Evolutionary conservation across 2,113 vertebrate genomes (phyloP).

Genomic region (Nycticebus coucang): DNA sequence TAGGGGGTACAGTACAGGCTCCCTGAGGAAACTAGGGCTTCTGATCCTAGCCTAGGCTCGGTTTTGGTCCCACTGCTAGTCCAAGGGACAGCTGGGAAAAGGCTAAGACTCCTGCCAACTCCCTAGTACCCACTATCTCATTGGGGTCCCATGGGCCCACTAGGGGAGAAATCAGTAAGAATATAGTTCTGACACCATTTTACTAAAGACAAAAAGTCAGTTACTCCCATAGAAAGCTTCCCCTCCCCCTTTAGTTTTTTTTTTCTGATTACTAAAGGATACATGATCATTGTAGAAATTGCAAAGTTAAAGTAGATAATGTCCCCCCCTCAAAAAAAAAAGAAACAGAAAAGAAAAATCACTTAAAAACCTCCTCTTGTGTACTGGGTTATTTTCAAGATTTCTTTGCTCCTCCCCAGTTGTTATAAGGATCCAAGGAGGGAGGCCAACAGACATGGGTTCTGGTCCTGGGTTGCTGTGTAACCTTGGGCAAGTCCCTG

Average conservation of each 20-base stretch:
- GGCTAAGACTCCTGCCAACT: neutral
- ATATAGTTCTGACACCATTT: neutral
- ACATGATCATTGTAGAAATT: neutral
- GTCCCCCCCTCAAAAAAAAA: neutral
- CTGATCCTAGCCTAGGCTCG: neutral
- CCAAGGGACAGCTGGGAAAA: neutral
- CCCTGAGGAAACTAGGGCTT: neutral
- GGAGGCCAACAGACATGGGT: neutral
- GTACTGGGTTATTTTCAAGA: neutral
- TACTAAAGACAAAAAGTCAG: neutral
- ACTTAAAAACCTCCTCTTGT: neutral
- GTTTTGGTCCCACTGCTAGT: neutral
- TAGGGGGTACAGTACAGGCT: neutral
- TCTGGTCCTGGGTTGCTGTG: constrained; percentile 23
- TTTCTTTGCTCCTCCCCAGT: neutral
- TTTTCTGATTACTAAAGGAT: constrained; percentile 28
- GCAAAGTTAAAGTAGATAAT: neutral
- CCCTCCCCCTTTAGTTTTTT: neutral
- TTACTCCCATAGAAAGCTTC: neutral
- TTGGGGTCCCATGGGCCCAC: neutral
- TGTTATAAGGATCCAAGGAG: neutral
- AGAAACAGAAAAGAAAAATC: neutral
- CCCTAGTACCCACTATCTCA: neutral
- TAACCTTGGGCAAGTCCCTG: constrained; percentile 67
- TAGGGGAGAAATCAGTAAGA: neutral